Evolutionary conservation across 2,113 vertebrate genomes (phyloP).

Genomic region (Trematocara marginatum): DNA sequence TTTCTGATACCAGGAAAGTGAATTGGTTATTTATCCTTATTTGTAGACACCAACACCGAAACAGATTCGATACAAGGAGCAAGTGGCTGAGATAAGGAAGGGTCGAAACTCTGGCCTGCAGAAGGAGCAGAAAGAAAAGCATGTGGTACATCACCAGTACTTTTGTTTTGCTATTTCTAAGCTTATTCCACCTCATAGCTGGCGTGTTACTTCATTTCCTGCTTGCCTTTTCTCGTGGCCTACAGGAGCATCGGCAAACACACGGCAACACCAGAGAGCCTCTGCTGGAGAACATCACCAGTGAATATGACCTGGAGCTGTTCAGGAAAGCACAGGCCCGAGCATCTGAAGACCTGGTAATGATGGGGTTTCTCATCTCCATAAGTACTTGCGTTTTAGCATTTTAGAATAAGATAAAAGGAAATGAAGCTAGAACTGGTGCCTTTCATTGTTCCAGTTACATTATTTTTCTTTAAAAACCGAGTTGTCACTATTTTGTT

Average conservation of each 20-base stretch:
- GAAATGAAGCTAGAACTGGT: background rate
- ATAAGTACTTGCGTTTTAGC: background rate
- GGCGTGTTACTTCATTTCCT: background rate
- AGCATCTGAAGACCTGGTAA: slow-evolving; percentile 96
- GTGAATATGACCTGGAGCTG: slow-evolving; percentile 96
- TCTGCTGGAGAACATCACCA: slow-evolving; percentile 95
- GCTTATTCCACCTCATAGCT: background rate
- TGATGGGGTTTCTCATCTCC: background rate
- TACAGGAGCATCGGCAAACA: slow-evolving; percentile 89
- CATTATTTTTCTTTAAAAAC: background rate
- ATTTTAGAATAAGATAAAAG: background rate
- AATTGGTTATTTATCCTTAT: background rate
- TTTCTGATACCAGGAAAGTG: background rate
- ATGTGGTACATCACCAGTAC: slow-evolving; percentile 77
- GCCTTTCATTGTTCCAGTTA: background rate
- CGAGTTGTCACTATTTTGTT: background rate
- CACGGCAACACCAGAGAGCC: slow-evolving; percentile 91
- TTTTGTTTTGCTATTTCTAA: background rate
- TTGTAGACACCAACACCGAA: slow-evolving; percentile 87
- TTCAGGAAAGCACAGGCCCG: slow-evolving; percentile 96
- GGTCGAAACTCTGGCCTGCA: slow-evolving; percentile 88
- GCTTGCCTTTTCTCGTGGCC: background rate
- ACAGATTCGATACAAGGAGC: slow-evolving; percentile 93
- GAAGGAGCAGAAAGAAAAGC: slow-evolving; percentile 98
- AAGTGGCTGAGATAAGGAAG: slow-evolving; percentile 94